These are phyloP conservation scores for Danaus plexippus DNA, from an alignment of 1,140 invertebrate genomes.

Conservation along the genomic window DNA sequence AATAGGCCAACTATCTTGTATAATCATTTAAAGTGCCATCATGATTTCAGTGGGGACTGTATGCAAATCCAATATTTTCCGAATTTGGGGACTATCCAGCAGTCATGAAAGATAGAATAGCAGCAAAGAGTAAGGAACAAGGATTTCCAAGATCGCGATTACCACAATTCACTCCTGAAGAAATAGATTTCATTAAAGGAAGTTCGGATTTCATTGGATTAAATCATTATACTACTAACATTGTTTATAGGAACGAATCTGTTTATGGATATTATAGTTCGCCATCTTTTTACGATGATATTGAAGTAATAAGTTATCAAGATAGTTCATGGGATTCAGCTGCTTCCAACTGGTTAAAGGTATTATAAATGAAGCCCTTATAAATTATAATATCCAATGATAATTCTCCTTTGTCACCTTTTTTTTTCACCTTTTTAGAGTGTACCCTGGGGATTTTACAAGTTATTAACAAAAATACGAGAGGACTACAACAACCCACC, in stretches of 20 bases:
- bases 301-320: slow-evolving; percentile 20
- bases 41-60: slow-evolving; percentile 42
- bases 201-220: slow-evolving; percentile 75
- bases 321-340: slow-evolving; percentile 24
- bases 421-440: not conserved
- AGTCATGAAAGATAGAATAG: slow-evolving; percentile 70
- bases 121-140: slow-evolving; percentile 63
- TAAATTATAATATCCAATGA: not conserved
- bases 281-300: slow-evolving; percentile 42
- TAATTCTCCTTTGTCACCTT: not conserved
- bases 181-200: slow-evolving; percentile 42
- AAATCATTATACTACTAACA: slow-evolving; percentile 71
- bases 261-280: slow-evolving; percentile 15
- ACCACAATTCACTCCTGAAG: slow-evolving; percentile 50
- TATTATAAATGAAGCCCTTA: slow-evolving; percentile 6
- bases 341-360: slow-evolving; percentile 27
- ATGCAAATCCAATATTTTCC: slow-evolving; percentile 72
- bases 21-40: not conserved
- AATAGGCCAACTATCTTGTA: no score
- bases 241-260: slow-evolving; percentile 39
- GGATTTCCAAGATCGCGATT: slow-evolving; percentile 57
- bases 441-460: slow-evolving; percentile 13
- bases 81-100: slow-evolving; percentile 73
- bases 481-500: slow-evolving; percentile 12
- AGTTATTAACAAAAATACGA: slow-evolving; percentile 9